Evolutionary conservation across 2,113 vertebrate genomes (phyloP).

Genomic region (Poeciliopsis occidentalis): DNA sequence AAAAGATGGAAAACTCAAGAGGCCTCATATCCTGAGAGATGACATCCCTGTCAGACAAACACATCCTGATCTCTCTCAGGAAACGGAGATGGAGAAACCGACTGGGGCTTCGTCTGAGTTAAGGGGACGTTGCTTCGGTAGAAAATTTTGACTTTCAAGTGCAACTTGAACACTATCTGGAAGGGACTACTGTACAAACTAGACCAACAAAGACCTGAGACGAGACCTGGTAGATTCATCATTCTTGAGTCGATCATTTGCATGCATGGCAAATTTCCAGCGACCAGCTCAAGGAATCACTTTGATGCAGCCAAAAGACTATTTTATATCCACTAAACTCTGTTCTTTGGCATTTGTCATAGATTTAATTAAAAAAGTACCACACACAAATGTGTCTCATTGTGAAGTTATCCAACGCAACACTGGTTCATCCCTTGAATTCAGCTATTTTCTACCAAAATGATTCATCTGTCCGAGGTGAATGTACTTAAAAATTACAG

Average conservation of each 20-base stretch:
- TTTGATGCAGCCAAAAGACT: no score
- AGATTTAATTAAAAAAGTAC: background rate
- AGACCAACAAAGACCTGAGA: background rate
- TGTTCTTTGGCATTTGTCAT: background rate
- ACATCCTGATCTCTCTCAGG: constrained; percentile 1
- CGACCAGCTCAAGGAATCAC: no score
- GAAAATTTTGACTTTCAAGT: no score
- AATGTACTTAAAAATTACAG: background rate
- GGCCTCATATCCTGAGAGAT: constrained; percentile 1
- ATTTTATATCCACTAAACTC: background rate
- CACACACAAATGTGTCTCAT: background rate
- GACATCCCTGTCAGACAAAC: constrained; percentile 25
- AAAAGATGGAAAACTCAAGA: constrained; percentile 14
- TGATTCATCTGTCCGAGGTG: background rate
- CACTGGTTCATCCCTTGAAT: background rate
- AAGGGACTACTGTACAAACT: background rate
- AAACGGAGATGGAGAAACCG: no score
- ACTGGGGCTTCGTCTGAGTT: no score
- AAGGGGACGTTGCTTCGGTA: no score
- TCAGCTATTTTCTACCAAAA: background rate
- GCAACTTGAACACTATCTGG: no score
- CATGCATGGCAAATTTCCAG: background rate
- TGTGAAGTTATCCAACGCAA: background rate
- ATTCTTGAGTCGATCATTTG: background rate
- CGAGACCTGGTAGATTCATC: background rate